Conservation (phyloP, 2,113 vertebrate genomes). For the Tragulus kanchil region DNA sequence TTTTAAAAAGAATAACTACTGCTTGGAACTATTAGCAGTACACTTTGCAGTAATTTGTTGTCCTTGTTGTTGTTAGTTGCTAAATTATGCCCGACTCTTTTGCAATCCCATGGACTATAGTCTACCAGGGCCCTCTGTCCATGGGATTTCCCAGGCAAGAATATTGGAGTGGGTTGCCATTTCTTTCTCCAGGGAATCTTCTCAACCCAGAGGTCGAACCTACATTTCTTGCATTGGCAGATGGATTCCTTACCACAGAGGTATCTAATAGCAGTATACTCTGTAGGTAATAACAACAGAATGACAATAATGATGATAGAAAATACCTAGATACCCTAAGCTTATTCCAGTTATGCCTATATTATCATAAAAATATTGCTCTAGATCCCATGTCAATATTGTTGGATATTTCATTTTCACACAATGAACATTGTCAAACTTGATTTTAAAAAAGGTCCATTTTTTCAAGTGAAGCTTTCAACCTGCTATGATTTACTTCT, state of each 20-base stretch:
- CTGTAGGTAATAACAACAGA: not conserved
- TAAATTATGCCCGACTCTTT: not conserved
- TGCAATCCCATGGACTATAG: not conserved
- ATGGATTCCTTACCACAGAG: not conserved
- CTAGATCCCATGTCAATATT: not conserved
- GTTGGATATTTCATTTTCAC: not conserved
- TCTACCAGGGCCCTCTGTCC: not conserved
- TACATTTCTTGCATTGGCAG: not conserved
- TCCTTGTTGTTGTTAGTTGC: not conserved
- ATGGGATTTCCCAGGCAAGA: not conserved
- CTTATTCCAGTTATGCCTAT: not conserved
- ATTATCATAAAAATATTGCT: not conserved
- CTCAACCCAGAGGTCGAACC: not conserved
- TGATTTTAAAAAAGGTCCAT: not conserved
- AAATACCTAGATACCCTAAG: not conserved
- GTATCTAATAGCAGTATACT: not conserved
- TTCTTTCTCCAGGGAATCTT: not conserved
- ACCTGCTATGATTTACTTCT: not conserved
- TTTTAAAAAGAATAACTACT: not conserved
- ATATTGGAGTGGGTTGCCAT: not conserved
- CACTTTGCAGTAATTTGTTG: not conserved
- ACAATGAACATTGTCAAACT: not conserved
- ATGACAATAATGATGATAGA: not conserved
- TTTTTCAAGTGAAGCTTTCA: conserved; percentile 2
- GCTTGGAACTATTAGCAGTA: not conserved